Percentiles rank a stretch among this genome's conserved stretches.
Conservation (phyloP, 2,113 vertebrate genomes). For the Stercorarius parasiticus region DNA sequence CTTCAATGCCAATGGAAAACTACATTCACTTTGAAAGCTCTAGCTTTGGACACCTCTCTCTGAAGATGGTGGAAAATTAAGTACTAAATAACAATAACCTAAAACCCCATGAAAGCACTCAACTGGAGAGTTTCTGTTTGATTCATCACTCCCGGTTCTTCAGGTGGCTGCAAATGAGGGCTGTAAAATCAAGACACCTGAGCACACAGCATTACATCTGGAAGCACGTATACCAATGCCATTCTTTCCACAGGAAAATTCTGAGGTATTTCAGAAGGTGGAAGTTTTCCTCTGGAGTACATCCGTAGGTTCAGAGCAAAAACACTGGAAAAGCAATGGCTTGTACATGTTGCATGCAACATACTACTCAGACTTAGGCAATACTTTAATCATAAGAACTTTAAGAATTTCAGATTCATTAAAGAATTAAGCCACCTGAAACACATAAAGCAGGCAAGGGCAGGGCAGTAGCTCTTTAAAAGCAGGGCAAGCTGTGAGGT, state of each 20-base stretch:
- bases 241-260: background rate
- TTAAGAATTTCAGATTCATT: background rate
- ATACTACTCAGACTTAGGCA: background rate
- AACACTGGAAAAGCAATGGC: background rate
- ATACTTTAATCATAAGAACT: background rate
- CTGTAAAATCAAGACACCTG: background rate
- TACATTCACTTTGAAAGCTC: background rate
- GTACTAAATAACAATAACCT: background rate
- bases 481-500: background rate
- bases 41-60: background rate
- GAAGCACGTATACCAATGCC: background rate
- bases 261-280: background rate
- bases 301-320: background rate
- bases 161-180: background rate
- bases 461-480: background rate
- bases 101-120: background rate
- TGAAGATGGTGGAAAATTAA: background rate
- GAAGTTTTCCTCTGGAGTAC: background rate
- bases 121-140: background rate
- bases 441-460: background rate
- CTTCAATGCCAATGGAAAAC: background rate
- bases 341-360: background rate
- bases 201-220: background rate
- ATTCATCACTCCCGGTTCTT: background rate
- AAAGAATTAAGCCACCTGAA: background rate